These are phyloP conservation scores for Cephalotes varians DNA, from an alignment of 2,888 invertebrate species.

Conservation along the genomic window DNA sequence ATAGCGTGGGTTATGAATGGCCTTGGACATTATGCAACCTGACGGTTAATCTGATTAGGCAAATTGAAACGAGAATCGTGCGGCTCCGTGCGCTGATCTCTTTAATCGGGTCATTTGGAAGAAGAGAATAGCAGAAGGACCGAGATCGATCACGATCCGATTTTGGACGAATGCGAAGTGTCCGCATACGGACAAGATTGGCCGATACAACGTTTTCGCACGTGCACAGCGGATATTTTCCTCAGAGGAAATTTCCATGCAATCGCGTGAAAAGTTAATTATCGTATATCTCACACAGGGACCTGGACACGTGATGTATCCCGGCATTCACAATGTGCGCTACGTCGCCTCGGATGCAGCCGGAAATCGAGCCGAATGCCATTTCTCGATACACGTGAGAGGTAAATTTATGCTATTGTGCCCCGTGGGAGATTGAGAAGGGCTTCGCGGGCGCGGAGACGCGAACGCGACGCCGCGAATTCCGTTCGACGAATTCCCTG, in stretches of 20 bases:
- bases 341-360: constrained; percentile 89
- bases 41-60: constrained; percentile 46
- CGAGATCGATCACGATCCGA: background rate
- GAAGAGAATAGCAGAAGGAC: background rate
- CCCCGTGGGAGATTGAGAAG: constrained; percentile 19
- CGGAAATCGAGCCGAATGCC: constrained; percentile 89
- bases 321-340: constrained; percentile 88
- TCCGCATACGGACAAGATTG: background rate
- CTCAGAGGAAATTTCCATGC: constrained; percentile 51
- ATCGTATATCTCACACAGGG: constrained; percentile 83
- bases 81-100: background rate
- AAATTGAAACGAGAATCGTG: constrained; percentile 35
- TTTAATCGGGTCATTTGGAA: background rate
- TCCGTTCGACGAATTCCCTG: background rate
- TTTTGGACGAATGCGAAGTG: background rate
- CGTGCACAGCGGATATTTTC: constrained; percentile 47
- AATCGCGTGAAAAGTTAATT: constrained; percentile 65
- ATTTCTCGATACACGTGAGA: constrained; percentile 88
- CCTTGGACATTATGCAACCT: constrained; percentile 32
- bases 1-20: constrained; percentile 50
- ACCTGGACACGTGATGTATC: constrained; percentile 88
- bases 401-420: constrained; percentile 85
- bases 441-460: background rate
- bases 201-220: background rate
- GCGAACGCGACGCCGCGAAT: background rate